These are phyloP conservation scores for Proctacanthus coquilletti DNA, from an alignment of 1,140 invertebrate genomes.

Conservation along the genomic window DNA sequence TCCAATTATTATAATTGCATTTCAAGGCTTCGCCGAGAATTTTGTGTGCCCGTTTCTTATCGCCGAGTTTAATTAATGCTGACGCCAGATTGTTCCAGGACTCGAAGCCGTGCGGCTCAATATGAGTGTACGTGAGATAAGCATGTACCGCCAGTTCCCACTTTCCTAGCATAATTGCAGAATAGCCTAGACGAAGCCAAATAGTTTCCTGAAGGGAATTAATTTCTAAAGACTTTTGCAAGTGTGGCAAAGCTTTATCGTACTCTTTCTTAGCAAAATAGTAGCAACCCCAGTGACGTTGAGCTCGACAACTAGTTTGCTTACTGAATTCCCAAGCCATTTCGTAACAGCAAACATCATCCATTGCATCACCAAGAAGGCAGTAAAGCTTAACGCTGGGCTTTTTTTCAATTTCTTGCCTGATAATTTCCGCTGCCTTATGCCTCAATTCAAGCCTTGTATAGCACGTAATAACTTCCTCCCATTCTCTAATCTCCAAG, in stretches of 20 bases:
- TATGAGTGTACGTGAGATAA: conserved; percentile 69
- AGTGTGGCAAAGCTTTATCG: conserved; percentile 57
- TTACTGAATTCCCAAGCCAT: conserved; percentile 84
- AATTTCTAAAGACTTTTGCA: conserved; percentile 62
- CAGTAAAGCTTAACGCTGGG: conserved; percentile 79
- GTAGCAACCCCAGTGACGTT: conserved; percentile 70
- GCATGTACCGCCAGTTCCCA: conserved; percentile 71
- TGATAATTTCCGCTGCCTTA: conserved; percentile 79
- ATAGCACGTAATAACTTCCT: conserved; percentile 85
- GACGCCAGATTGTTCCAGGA: conserved; percentile 96
- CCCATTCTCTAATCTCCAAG: conserved; percentile 70
- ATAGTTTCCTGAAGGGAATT: conserved; percentile 71
- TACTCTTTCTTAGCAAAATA: conserved; percentile 63
- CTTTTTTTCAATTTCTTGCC: conserved; percentile 60
- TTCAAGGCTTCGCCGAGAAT: conserved; percentile 78
- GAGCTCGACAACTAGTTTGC: conserved; percentile 57
- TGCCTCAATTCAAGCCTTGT: conserved; percentile 64
- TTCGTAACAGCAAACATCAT: conserved; percentile 72
- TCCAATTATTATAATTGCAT: conserved; percentile 91
- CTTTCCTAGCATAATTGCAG: conserved; percentile 59
- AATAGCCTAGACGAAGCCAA: conserved; percentile 77
- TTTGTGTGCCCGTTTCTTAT: conserved; percentile 71
- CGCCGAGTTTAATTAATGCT: conserved; percentile 72
- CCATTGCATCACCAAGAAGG: conserved; percentile 53
- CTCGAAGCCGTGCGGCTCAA: conserved; percentile 84